A percentile compares a stretch with the other conserved stretches of the same genome.
Evolutionary conservation across 2,113 vertebrate genomes (phyloP).

Genomic region (Heterochromis multidens): DNA sequence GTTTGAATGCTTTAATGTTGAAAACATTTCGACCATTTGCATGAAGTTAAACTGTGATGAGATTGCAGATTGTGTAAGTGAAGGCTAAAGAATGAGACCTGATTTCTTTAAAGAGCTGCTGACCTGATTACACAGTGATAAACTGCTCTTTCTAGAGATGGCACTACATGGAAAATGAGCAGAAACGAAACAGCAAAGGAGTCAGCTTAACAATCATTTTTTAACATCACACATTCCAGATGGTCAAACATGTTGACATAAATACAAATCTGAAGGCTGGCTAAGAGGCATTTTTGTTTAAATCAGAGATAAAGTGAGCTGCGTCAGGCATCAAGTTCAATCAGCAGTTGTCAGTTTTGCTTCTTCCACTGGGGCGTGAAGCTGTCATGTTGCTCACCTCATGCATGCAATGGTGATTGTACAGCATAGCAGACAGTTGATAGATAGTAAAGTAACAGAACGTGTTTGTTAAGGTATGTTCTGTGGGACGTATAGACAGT

Average conservation of each 20-base stretch:
- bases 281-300: background rate
- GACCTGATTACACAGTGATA: constrained; percentile 33
- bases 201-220: background rate
- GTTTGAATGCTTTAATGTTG: background rate
- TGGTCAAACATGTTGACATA: background rate
- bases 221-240: background rate
- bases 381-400: background rate
- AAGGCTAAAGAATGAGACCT: constrained; percentile 48
- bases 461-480: constrained; percentile 12
- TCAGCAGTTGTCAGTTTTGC: background rate
- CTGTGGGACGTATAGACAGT: background rate
- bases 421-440: background rate
- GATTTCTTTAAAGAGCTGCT: constrained; percentile 47
- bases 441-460: background rate
- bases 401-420: background rate
- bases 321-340: background rate
- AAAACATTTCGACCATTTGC: constrained; percentile 11
- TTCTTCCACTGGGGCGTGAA: background rate
- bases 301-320: background rate
- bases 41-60: constrained; percentile 53
- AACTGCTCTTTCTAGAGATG: background rate
- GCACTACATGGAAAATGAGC: background rate
- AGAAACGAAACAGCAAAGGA: background rate
- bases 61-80: constrained; percentile 29
- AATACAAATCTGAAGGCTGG: background rate